Evolutionary conservation across 2,113 vertebrate genomes (phyloP).

Genomic region (Rhagologus leucostigma): DNA sequence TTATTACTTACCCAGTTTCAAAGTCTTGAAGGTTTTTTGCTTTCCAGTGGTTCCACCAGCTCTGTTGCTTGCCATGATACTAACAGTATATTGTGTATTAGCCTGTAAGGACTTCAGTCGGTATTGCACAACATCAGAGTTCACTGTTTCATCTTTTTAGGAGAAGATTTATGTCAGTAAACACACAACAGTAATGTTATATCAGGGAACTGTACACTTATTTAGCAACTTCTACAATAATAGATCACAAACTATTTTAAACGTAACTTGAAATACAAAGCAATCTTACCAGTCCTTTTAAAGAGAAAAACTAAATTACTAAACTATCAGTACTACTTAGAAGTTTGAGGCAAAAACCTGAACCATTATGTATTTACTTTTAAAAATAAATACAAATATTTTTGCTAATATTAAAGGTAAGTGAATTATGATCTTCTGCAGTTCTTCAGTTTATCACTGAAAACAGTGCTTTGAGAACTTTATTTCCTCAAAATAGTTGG

Average conservation of each 20-base stretch:
- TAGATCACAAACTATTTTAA: neutral
- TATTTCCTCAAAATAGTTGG: neutral
- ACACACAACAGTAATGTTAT: neutral
- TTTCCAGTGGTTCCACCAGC: constrained; percentile 66
- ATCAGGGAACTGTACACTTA: neutral
- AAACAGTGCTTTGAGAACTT: neutral
- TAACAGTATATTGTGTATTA: constrained; percentile 71
- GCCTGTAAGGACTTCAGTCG: constrained; percentile 70
- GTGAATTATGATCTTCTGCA: neutral
- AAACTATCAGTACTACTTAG: neutral
- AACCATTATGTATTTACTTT: neutral
- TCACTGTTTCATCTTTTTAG: constrained; percentile 73
- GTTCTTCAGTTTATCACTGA: neutral
- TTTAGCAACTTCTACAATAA: neutral
- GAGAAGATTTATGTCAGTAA: constrained; percentile 1
- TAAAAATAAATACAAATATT: neutral
- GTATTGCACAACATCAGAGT: constrained; percentile 22
- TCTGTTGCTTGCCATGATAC: constrained; percentile 71
- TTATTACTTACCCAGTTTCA: constrained; percentile 74
- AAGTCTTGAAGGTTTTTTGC: constrained; percentile 72
- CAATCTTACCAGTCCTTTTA: neutral
- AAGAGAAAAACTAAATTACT: neutral
- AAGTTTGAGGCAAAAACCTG: neutral
- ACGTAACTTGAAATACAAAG: neutral
- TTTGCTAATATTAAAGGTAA: neutral